phyloP scores from a whole-genome alignment of 2,113 vertebrate genomes.

The Cyanoramphus novaezelandiae region DNA sequence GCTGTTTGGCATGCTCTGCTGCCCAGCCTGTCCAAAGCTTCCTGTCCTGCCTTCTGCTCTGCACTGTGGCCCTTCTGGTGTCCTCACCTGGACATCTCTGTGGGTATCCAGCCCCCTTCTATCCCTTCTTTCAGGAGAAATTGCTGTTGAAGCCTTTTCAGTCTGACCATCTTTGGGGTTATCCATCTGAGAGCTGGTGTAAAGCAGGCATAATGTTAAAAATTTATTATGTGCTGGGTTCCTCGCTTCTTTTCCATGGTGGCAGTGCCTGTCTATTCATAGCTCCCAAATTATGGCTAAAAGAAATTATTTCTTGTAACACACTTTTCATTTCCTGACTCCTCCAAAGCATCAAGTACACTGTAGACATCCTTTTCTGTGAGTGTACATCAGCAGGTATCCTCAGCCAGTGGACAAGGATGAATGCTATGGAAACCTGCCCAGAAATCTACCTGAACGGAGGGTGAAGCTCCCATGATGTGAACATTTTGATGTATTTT shows the following conservation, averaged over 20 bases:
- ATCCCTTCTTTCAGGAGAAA: background rate
- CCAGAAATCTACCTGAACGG: background rate
- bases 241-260: background rate
- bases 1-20: background rate
- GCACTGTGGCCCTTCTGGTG: accelerated
- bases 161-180: accelerated
- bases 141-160: background rate
- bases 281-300: background rate
- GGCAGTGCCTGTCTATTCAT: background rate
- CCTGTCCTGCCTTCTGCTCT: background rate
- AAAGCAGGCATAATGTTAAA: background rate
- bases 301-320: background rate
- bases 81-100: background rate
- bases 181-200: background rate
- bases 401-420: background rate
- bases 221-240: too few species aligned
- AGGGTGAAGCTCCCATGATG: background rate
- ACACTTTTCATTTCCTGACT: background rate
- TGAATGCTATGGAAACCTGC: background rate
- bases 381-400: background rate
- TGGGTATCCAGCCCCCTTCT: background rate
- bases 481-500: accelerated
- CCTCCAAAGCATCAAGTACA: background rate
- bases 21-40: background rate
- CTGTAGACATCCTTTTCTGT: background rate